Evolutionary conservation across 2,888 invertebrate species (phyloP), one percentile per base, ranked within the genome.

Genomic region (Diaprepes abbreviatus): DNA sequence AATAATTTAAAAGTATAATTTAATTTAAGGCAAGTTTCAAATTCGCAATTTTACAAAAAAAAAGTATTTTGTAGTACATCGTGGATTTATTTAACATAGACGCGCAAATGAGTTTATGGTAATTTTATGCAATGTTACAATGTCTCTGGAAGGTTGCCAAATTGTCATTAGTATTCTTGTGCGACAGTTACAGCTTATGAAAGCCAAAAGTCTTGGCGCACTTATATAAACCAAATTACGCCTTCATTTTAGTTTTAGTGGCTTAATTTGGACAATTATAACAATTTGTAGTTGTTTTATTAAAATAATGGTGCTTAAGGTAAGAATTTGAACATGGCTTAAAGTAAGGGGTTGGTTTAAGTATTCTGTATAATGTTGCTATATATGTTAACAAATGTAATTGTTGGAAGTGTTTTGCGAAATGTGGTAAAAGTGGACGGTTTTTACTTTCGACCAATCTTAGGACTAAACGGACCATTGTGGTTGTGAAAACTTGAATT

Each of bases 111-210:
- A 36, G 38, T 55, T 24, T 50, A 62, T 62, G 62, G 35, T 48
- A 60, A 60, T 50, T 50, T 52, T 14, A 52, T 62, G 50, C 38
- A 52, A 62, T 36, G 28, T 38, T 45, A 48, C 16, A 45, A 35
- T 33, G 65, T 48, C 57, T 31, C 48, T 65, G 66, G 66, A 66
- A 17, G 38, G 48, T 66, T 66, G 58, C 66, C 66, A 66, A 66
- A 59, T 59, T 52, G 38, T 66, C 59, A 66, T 66, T 66, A 66
- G 66, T 66, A 66, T 66, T 66, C 66, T 28, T 33, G 24, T 21
- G 52, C 35, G 66, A 36, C 36, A 19, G 35, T 55, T 28, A 38
- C 24, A 21, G 16, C 52, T 62, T 62, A 62, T 35, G 62, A 62
- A 60, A 60, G 45, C 45, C 60, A 28, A 60, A 62, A 62, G 50